Evolutionary conservation across 2,797 vertebrate genomes (phyloP).

Genomic region (Gadopsis marmoratus): DNA sequence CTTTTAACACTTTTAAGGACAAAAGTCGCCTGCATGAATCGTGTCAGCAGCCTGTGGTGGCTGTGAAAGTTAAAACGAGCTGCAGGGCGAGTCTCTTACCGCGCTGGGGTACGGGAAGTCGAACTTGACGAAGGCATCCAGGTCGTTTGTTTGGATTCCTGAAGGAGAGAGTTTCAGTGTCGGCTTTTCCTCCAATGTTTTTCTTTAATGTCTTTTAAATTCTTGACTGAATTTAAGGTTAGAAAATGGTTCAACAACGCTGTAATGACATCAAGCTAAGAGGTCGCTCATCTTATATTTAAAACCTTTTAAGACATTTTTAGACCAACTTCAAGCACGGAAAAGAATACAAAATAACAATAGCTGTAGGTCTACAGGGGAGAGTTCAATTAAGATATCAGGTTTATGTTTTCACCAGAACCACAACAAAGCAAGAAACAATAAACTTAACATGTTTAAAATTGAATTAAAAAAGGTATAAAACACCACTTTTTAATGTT

Average conservation of each 20-base stretch:
- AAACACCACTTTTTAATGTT: not conserved
- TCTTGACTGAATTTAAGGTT: not conserved
- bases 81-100: constrained; percentile 80
- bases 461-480: not conserved
- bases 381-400: not conserved
- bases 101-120: constrained; percentile 95
- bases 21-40: too few species aligned
- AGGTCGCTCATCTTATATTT: not conserved
- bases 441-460: not conserved
- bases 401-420: not conserved
- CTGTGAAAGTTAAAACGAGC: rapidly evolving
- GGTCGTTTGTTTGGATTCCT: constrained; percentile 92
- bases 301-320: not conserved
- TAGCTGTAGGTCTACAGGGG: not conserved
- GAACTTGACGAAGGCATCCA: constrained; percentile 94
- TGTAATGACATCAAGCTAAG: not conserved
- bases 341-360: not conserved
- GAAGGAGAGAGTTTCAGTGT: not conserved
- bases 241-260: not conserved
- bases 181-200: not conserved
- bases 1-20: not conserved
- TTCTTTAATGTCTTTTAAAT: not conserved
- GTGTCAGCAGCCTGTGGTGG: not conserved
- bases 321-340: not conserved
- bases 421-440: not conserved